Conservation (phyloP, 2,888 invertebrate species). For the Arrhopalites spinosus region DNA sequence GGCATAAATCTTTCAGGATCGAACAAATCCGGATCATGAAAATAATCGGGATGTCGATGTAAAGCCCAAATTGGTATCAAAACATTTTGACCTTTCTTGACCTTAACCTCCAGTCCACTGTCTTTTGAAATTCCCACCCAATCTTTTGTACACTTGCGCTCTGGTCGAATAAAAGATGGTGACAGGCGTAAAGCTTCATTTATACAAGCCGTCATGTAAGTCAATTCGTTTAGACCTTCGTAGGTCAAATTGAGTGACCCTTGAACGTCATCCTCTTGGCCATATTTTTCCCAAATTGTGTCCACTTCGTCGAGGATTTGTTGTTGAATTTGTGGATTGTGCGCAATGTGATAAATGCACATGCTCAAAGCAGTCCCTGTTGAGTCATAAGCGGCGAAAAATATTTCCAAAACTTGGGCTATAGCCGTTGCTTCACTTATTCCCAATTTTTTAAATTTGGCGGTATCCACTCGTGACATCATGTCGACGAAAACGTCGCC, state of each 20-base stretch:
- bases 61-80: slow-evolving; percentile 49
- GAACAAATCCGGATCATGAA: slow-evolving; percentile 47
- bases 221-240: slow-evolving; percentile 31
- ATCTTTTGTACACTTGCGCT: slow-evolving; percentile 37
- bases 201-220: slow-evolving; percentile 39
- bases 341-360: slow-evolving; percentile 40
- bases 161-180: slow-evolving; percentile 36
- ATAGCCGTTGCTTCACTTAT: slow-evolving; percentile 48
- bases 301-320: neutral
- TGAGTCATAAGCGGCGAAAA: slow-evolving; percentile 53
- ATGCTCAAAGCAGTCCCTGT: slow-evolving; percentile 40
- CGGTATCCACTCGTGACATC: slow-evolving; percentile 28
- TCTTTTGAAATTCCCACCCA: slow-evolving; percentile 36
- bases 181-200: slow-evolving; percentile 35
- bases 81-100: slow-evolving; percentile 39
- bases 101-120: slow-evolving; percentile 20
- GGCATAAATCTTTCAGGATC: slow-evolving; percentile 51
- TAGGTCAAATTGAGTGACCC: slow-evolving; percentile 27
- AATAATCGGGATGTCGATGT: slow-evolving; percentile 47
- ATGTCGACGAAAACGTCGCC: slow-evolving; percentile 44
- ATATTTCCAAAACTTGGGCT: slow-evolving; percentile 49
- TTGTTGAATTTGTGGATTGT: slow-evolving; percentile 18
- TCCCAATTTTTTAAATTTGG: slow-evolving; percentile 43
- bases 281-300: slow-evolving; percentile 23
- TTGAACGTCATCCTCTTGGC: slow-evolving; percentile 10